phyloP scores from a whole-genome alignment of 2,797 vertebrate genomes.

The Echiichthys vipera region DNA sequence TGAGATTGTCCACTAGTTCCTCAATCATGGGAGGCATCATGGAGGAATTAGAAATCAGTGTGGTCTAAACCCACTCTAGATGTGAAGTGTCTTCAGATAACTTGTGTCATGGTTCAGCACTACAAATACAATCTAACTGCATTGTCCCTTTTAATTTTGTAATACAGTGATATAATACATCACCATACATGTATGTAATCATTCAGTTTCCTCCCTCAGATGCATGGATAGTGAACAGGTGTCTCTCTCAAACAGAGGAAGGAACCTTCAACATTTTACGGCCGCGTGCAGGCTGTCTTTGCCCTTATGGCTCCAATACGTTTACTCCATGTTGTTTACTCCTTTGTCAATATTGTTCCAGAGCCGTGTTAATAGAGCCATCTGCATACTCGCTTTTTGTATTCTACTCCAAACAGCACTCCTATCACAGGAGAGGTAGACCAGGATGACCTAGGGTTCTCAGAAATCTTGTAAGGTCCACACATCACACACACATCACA shows the following conservation, averaged over 20 bases:
- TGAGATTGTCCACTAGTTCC: no score
- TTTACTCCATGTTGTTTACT: slow-evolving; percentile 52
- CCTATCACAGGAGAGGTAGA: slow-evolving; percentile 38
- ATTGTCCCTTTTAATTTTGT: no score
- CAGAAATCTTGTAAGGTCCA: slow-evolving; percentile 46
- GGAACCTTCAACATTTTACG: slow-evolving; percentile 3
- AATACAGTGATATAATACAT: no score
- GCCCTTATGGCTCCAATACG: slow-evolving; percentile 18
- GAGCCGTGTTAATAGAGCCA: slow-evolving; percentile 21
- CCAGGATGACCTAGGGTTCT: slow-evolving; percentile 15
- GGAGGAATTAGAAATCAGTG: no score
- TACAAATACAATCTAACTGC: no score
- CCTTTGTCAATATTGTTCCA: slow-evolving; percentile 41
- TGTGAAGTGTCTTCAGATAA: no score
- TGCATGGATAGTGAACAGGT: slow-evolving; percentile 26
- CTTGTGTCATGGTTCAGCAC: no score
- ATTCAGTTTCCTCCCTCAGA: neutral
- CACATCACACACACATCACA: slow-evolving; percentile 23
- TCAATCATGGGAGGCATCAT: no score
- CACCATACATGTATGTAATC: no score
- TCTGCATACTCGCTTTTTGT: slow-evolving; percentile 37
- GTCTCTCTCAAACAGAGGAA: slow-evolving; percentile 12
- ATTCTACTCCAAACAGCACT: slow-evolving; percentile 9
- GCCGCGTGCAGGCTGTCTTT: slow-evolving; percentile 12
- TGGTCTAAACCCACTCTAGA: no score